phyloP scores from a whole-genome alignment of 1,140 invertebrate genomes.

The Panulirus ornatus region DNA sequence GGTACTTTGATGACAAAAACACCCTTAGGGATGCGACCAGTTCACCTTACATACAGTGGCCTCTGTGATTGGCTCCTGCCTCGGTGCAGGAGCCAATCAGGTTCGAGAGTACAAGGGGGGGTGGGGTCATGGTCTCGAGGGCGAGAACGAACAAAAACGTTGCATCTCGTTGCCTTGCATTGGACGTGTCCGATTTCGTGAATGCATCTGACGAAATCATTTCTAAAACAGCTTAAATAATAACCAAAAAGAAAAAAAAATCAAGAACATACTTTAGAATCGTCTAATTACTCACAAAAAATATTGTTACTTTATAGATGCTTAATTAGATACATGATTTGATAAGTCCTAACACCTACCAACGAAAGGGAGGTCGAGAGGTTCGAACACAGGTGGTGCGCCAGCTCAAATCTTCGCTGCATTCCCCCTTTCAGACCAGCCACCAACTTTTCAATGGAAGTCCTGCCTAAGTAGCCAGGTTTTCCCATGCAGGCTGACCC shows the following conservation, averaged over 20 bases:
- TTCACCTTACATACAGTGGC: too few relatives aligned
- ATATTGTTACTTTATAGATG: too few relatives aligned
- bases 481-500: slow-evolving; percentile 3
- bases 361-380: neutral
- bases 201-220: too few relatives aligned
- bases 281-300: too few relatives aligned
- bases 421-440: slow-evolving; percentile 42
- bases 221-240: too few relatives aligned
- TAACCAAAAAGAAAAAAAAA: too few relatives aligned
- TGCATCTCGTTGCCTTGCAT: neutral
- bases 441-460: slow-evolving; percentile 26
- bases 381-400: neutral
- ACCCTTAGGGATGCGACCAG: too few relatives aligned
- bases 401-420: slow-evolving; percentile 42
- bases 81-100: neutral
- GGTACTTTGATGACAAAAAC: too few relatives aligned
- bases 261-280: too few relatives aligned
- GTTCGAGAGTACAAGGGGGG: neutral
- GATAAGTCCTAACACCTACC: too few relatives aligned
- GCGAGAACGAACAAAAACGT: neutral
- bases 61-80: slow-evolving; percentile 12
- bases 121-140: neutral
- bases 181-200: neutral
- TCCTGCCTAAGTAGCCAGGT: neutral
- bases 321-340: too few relatives aligned